Percentiles rank a stretch among this genome's conserved stretches.
These are phyloP conservation scores for Cinclus cinclus DNA, from an alignment of 2,113 vertebrate genomes.

Conservation along the genomic window DNA sequence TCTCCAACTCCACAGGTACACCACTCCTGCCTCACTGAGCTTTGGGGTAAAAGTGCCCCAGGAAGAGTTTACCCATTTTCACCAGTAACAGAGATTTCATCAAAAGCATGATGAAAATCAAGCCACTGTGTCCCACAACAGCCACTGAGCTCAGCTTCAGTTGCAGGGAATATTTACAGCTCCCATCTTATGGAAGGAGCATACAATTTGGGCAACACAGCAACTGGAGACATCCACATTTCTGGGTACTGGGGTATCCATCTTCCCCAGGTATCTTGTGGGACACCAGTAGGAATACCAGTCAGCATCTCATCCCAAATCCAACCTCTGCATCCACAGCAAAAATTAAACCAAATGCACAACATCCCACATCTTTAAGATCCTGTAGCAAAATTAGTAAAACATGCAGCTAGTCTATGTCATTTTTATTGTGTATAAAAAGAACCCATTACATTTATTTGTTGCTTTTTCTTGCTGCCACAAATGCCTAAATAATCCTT, in stretches of 20 bases:
- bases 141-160: background rate
- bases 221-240: background rate
- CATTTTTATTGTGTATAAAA: constrained; percentile 44
- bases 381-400: constrained; percentile 14
- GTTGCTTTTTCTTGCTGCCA: constrained; percentile 53
- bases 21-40: background rate
- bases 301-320: background rate
- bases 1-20: fast-evolving
- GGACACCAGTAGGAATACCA: background rate
- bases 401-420: background rate
- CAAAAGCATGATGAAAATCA: background rate
- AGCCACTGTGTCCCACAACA: fast-evolving
- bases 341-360: background rate
- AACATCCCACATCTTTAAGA: background rate
- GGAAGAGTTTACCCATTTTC: background rate
- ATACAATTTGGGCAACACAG: background rate
- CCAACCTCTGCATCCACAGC: background rate
- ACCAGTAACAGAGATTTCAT: background rate
- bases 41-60: background rate
- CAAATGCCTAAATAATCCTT: constrained; percentile 60
- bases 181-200: background rate
- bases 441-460: constrained; percentile 59
- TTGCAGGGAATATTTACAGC: background rate
- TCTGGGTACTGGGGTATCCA: background rate
- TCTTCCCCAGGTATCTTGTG: background rate